A percentile compares a stretch with the other conserved stretches of the same genome.
These are phyloP conservation scores for Proterorhinus semilunaris DNA, from an alignment of 2,113 vertebrate genomes.

Conservation along the genomic window DNA sequence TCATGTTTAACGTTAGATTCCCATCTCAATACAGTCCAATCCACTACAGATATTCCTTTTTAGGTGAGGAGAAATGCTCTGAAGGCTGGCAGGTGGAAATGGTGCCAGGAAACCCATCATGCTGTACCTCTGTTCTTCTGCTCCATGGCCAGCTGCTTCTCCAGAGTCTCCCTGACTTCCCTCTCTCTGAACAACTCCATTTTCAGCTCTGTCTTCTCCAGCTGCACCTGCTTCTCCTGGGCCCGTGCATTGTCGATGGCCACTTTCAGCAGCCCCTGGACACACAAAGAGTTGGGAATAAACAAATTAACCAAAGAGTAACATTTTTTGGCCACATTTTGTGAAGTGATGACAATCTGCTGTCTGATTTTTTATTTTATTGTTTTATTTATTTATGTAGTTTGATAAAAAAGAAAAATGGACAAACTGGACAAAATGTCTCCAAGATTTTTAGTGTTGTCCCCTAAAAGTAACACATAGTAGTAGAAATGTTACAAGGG, in stretches of 20 bases:
- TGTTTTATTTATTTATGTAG: no score
- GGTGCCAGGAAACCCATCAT: conserved; percentile 36
- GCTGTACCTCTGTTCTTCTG: conserved; percentile 97
- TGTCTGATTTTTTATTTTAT: no score
- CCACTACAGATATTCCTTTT: no score
- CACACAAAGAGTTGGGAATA: not conserved
- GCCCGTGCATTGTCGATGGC: conserved; percentile 97
- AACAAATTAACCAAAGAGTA: not conserved
- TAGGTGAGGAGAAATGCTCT: not conserved
- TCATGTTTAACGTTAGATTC: no score
- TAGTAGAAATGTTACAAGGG: not conserved
- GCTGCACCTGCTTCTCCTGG: conserved; percentile 98
- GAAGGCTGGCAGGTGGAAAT: conserved; percentile 12
- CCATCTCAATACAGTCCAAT: no score
- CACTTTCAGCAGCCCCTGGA: conserved; percentile 96
- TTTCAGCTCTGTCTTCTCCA: conserved; percentile 99
- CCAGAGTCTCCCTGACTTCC: conserved; percentile 96
- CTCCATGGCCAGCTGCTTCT: conserved; percentile 97
- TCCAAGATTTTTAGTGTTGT: no score
- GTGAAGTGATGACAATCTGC: no score
- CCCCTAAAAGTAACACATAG: no score
- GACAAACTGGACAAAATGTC: no score
- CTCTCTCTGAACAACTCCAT: conserved; percentile 99
- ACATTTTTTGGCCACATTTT: no score
- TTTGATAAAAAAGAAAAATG: no score